These are phyloP conservation scores for Metellina segmentata DNA, from an alignment of 2,888 invertebrate species.

Conservation along the genomic window DNA sequence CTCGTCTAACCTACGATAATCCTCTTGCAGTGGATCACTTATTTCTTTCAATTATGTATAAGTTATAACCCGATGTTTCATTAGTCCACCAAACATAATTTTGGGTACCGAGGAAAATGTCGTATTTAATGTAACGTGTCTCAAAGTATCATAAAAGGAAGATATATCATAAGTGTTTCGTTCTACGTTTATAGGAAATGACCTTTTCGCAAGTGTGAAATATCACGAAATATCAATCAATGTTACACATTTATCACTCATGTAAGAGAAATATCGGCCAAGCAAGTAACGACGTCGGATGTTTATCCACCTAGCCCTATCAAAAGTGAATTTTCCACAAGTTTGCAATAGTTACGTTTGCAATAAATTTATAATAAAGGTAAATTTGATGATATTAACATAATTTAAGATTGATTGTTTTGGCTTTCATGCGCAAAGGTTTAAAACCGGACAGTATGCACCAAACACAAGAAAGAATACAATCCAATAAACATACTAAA, in stretches of 20 bases:
- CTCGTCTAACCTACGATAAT: too few relatives aligned
- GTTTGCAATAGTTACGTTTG: conserved; percentile 32
- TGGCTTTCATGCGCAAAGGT: too few relatives aligned
- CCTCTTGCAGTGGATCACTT: too few relatives aligned
- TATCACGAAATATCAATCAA: not conserved
- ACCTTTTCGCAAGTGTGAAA: not conserved
- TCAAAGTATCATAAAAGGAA: not conserved
- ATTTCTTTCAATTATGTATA: too few relatives aligned
- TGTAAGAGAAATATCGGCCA: not conserved
- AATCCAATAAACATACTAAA: too few relatives aligned
- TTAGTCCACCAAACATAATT: too few relatives aligned
- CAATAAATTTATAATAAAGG: too few relatives aligned
- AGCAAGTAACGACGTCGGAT: conserved; percentile 35
- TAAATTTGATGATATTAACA: too few relatives aligned
- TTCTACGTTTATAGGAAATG: not conserved
- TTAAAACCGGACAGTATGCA: too few relatives aligned
- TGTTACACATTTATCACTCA: conserved; percentile 12
- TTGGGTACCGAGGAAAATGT: not conserved
- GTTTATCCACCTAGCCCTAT: conserved; percentile 5
- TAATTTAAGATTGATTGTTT: too few relatives aligned
- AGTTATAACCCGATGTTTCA: too few relatives aligned
- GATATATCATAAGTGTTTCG: conserved; percentile 9
- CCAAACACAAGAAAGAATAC: too few relatives aligned
- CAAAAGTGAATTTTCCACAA: conserved; percentile 33
- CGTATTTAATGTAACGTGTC: not conserved